Evolutionary conservation across 1,140 invertebrate species (phyloP).

Genomic region (Anagrus nilaparvatae): DNA sequence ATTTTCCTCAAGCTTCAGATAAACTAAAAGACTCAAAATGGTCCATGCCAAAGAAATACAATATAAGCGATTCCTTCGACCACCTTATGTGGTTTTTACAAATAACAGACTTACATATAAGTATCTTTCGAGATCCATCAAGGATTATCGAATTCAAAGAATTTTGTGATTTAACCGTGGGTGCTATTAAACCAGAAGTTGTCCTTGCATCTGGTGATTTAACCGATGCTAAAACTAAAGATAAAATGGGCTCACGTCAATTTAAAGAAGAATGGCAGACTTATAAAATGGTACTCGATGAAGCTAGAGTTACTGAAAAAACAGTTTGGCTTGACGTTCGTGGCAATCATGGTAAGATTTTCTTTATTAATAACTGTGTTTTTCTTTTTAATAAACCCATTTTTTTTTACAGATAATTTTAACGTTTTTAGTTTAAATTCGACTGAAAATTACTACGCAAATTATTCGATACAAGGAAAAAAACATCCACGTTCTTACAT

Average conservation of each 20-base stretch:
- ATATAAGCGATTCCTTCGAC: slow-evolving; percentile 7
- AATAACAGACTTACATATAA: slow-evolving; percentile 85
- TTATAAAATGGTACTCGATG: slow-evolving; percentile 63
- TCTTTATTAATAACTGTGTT: slow-evolving; percentile 5
- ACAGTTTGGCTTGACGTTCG: slow-evolving; percentile 83
- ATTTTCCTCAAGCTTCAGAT: slow-evolving; percentile 4
- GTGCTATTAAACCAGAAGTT: slow-evolving; percentile 64
- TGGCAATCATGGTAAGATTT: slow-evolving; percentile 83
- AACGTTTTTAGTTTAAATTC: slow-evolving; percentile 62
- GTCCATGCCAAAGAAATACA: slow-evolving; percentile 2
- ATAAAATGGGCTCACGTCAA: slow-evolving; percentile 74
- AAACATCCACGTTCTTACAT: slow-evolving; percentile 65
- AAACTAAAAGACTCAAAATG: slow-evolving; percentile 14
- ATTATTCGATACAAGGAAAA: slow-evolving; percentile 71
- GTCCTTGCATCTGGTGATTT: slow-evolving; percentile 80
- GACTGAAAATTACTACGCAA: slow-evolving; percentile 65
- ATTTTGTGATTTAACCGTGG: slow-evolving; percentile 69
- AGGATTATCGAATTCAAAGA: slow-evolving; percentile 68
- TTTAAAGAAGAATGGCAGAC: slow-evolving; percentile 74
- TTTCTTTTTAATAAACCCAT: not conserved
- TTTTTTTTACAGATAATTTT: slow-evolving; percentile 79
- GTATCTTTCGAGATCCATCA: slow-evolving; percentile 66
- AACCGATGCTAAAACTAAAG: slow-evolving; percentile 75
- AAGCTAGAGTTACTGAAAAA: slow-evolving; percentile 55
- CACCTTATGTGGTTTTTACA: slow-evolving; percentile 40